Evolutionary conservation across 1,140 invertebrate genomes (phyloP).

Genomic region (Trichoplusia ni): DNA sequence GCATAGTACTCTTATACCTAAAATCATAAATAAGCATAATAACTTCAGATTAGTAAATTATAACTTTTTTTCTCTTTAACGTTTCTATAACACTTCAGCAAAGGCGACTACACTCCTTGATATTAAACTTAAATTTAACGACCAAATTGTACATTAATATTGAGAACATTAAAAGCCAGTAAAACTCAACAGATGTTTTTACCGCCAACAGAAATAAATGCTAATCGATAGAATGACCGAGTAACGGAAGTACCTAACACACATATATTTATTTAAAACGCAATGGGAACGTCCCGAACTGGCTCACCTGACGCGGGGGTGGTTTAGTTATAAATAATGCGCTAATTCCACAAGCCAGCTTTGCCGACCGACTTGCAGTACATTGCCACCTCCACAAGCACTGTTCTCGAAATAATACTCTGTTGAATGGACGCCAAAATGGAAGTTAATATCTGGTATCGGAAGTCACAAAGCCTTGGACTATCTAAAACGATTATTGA

Average conservation of each 20-base stretch:
- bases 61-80: too few species aligned
- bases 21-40: too few species aligned
- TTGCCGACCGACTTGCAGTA: conserved; percentile 51
- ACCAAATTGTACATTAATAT: too few species aligned
- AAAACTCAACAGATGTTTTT: conserved; percentile 11
- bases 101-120: too few species aligned
- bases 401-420: conserved; percentile 31
- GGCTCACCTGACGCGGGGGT: conserved; percentile 44
- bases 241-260: conserved; percentile 26
- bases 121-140: too few species aligned
- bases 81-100: too few species aligned
- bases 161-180: neutral
- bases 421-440: conserved; percentile 23
- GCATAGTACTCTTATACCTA: too few species aligned
- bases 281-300: conserved; percentile 28
- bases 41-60: too few species aligned
- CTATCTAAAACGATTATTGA: neutral
- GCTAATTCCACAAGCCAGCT: conserved; percentile 49
- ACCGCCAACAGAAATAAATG: conserved; percentile 22
- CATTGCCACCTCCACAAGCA: conserved; percentile 35
- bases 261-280: conserved; percentile 31
- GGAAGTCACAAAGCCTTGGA: conserved; percentile 12
- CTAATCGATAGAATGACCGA: conserved; percentile 23
- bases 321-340: conserved; percentile 56
- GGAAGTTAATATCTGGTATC: conserved; percentile 21